Evolutionary conservation across 2,797 vertebrate genomes (phyloP).

Genomic region (Thamnophis elegans): DNA sequence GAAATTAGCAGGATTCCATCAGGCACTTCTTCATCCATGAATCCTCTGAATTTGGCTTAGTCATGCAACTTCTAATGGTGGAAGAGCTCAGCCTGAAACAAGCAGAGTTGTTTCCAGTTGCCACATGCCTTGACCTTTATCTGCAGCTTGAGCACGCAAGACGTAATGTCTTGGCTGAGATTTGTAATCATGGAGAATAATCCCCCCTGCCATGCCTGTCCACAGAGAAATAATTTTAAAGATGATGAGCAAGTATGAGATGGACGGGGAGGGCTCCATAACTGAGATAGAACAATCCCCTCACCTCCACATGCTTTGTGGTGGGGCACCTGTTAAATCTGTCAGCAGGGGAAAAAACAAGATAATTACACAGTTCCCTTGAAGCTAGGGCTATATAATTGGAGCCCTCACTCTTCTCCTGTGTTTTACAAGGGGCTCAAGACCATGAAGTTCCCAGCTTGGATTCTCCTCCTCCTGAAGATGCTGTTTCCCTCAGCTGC

Average conservation of each 20-base stretch:
- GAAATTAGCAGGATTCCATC: background rate
- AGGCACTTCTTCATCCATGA: background rate
- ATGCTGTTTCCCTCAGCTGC: background rate
- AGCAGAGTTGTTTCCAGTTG: background rate
- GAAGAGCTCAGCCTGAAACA: background rate
- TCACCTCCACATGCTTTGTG: background rate
- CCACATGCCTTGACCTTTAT: background rate
- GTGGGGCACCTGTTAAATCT: conserved; percentile 6
- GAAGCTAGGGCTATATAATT: background rate
- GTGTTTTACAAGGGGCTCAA: background rate
- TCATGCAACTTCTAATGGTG: background rate
- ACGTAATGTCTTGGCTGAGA: conserved; percentile 21
- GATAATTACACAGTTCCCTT: conserved; percentile 5
- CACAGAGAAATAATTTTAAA: background rate
- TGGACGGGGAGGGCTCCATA: background rate
- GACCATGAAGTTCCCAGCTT: conserved; percentile 1
- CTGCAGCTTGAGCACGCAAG: background rate
- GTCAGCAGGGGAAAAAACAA: conserved; percentile 6
- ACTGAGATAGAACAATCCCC: background rate
- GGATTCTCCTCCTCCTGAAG: background rate
- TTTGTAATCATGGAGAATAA: background rate
- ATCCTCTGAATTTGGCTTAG: background rate
- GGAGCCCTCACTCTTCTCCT: background rate
- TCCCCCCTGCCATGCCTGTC: background rate
- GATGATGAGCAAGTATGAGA: background rate